phyloP scores from a whole-genome alignment of 2,797 vertebrate species.

The Acrocephalus scirpaceus region DNA sequence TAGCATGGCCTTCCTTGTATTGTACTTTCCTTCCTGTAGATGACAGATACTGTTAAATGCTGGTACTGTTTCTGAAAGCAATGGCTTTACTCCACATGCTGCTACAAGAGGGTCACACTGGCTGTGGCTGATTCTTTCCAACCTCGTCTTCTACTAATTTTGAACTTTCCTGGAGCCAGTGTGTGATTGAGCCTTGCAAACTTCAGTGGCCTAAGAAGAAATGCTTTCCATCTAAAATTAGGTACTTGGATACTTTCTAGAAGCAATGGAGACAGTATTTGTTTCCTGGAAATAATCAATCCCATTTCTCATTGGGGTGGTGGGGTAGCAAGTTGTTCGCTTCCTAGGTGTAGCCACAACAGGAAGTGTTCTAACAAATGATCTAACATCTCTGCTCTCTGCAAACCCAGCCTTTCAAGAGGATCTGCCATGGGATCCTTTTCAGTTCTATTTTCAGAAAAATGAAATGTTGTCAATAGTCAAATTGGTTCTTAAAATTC shows the following conservation, averaged over 20 bases:
- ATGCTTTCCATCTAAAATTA: not conserved
- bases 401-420: not conserved
- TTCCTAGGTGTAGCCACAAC: not conserved
- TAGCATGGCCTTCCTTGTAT: constrained; percentile 22
- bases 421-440: not conserved
- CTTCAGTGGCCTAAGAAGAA: not conserved
- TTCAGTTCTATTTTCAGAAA: not conserved
- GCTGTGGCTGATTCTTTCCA: not conserved
- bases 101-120: rapidly evolving
- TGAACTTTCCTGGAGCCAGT: rapidly evolving
- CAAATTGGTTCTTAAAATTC: not conserved
- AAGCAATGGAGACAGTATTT: not conserved
- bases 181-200: not conserved
- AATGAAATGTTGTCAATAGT: not conserved
- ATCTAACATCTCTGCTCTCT: not conserved
- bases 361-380: not conserved
- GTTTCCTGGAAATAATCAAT: not conserved
- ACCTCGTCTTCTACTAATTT: not conserved
- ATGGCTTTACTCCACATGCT: not conserved
- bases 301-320: not conserved
- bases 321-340: not conserved
- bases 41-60: not conserved
- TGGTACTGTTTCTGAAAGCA: not conserved
- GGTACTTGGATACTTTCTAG: not conserved
- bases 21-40: constrained; percentile 27